phyloP scores from a whole-genome alignment of 2,797 vertebrate genomes.

The Premnoplex brunnescens region DNA sequence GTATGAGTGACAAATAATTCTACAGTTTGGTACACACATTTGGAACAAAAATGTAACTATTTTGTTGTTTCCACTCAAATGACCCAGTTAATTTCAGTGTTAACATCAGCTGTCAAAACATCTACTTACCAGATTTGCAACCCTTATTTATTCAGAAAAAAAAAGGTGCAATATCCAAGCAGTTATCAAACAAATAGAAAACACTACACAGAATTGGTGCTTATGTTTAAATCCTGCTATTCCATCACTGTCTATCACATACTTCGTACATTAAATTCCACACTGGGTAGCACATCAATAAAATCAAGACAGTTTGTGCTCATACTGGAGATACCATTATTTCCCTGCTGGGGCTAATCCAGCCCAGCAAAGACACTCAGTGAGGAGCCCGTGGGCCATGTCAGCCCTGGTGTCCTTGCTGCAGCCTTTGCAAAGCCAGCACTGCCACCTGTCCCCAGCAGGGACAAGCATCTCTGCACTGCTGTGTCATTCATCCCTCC shows the following conservation, averaged over 20 bases:
- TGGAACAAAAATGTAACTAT: constrained; percentile 1
- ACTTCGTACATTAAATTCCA: neutral
- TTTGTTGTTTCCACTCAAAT: constrained; percentile 28
- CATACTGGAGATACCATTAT: neutral
- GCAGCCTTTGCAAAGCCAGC: neutral
- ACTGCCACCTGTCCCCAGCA: neutral
- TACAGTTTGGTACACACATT: neutral
- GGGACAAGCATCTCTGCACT: neutral
- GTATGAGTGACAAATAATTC: neutral
- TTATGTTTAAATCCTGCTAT: neutral
- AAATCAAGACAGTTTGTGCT: neutral
- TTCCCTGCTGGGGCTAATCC: neutral
- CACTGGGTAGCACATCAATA: neutral
- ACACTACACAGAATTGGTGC: neutral
- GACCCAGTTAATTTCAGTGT: constrained; percentile 40
- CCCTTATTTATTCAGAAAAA: constrained; percentile 24
- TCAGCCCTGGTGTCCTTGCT: neutral
- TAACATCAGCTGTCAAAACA: constrained; percentile 51
- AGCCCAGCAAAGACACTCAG: neutral
- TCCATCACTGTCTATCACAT: neutral
- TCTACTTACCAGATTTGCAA: constrained; percentile 21
- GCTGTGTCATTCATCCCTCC: neutral
- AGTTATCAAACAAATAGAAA: constrained; percentile 6
- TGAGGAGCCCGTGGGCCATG: fast-evolving
- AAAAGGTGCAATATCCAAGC: neutral